Base-by-base conservation (phyloP, 2,113 vertebrate species). In the Centropristis striata region DNA sequence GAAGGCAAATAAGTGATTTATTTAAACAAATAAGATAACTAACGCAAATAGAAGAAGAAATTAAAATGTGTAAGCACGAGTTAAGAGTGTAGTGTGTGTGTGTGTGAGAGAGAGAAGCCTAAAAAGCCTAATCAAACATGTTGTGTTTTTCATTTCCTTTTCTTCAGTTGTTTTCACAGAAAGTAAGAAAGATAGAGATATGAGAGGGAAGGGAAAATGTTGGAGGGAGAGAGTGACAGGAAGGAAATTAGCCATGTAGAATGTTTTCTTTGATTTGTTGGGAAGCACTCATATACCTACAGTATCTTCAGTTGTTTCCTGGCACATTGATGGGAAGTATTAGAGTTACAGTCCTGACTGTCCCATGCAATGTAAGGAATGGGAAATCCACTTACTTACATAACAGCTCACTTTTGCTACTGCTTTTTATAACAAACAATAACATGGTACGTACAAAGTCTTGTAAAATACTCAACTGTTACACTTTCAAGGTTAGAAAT, bases 301-400 rank as follows among this genome's bases (percentile, higher is more conserved):
- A 54, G 55, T 54, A 63, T 80, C 66, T 80, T 4, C 57, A 54
- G 49, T 57, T 72, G 60, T 75, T 83, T 86, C 75, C 75, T 75
- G 49, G 18, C 23, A 57, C 25, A 46, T 4, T 32, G 32, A 72
- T 28, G 47, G 25, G 44, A 61, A 57, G 36, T 42, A 41, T 23
- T 58, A 47, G 11, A n/a, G 5, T 47, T 59, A 11, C 21, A 47
- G 3, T 39, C 32, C 8, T 23, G 47, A 41, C 0, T 42, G 21
- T 65, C 41, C 36, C 5, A 36, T 57, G 32, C 18, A 47, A 5
- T 39, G 41, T 21, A 14, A 8, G 10, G 20, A 0, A 78, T 27
- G 59, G 27, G 59, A 27, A 27, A 39, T 60, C 70, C 4, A 27
- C 12, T 8, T 10, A 42, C 28, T 0, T 41, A 39, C 36, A 44